Evolutionary conservation across 2,797 vertebrate species (phyloP).

Genomic region (Eidolon dupreanum): DNA sequence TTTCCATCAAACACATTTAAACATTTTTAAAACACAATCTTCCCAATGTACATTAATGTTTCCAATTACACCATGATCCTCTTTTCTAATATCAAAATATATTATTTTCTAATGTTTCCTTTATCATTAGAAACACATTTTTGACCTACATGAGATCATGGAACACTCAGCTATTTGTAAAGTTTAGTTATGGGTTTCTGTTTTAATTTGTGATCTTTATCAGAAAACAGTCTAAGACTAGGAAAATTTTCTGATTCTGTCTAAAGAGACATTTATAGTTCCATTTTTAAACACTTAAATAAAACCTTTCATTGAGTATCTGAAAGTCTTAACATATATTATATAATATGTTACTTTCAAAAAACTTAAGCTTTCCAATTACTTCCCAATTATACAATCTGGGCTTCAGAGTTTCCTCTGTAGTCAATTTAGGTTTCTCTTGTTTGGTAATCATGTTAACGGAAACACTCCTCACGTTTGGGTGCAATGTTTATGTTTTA

Average conservation of each 20-base stretch:
- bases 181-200: not conserved
- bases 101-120: not conserved
- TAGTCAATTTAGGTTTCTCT: not conserved
- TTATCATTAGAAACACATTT: not conserved
- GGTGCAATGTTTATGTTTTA: not conserved
- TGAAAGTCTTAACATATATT: conserved; percentile 13
- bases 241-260: conserved; percentile 34
- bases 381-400: not conserved
- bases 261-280: conserved; percentile 1
- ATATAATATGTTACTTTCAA: not conserved
- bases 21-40: not conserved
- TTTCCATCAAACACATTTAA: conserved; percentile 27
- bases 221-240: not conserved
- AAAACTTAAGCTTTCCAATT: not conserved
- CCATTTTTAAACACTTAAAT: conserved; percentile 33
- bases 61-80: not conserved
- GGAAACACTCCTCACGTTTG: not conserved
- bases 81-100: conserved; percentile 1
- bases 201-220: conserved; percentile 16
- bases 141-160: not conserved
- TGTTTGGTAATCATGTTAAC: not conserved
- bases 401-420: not conserved
- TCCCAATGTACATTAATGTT: not conserved
- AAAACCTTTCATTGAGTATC: not conserved
- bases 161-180: not conserved